phyloP scores from a whole-genome alignment of 2,797 vertebrate genomes.

The Sebastes vulpes region DNA sequence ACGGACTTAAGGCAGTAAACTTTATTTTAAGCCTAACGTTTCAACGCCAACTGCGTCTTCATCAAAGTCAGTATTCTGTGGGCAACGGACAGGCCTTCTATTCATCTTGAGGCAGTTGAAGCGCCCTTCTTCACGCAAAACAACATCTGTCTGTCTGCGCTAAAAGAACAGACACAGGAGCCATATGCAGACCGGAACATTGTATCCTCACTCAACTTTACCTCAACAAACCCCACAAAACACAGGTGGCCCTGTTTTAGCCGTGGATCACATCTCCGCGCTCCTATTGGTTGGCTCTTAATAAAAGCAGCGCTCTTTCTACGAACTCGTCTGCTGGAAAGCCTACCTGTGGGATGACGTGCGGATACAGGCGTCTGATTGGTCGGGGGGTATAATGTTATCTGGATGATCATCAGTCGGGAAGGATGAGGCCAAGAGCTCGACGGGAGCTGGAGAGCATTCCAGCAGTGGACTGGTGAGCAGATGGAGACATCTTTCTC shows the following conservation, averaged over 20 bases:
- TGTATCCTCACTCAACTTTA: constrained; percentile 35
- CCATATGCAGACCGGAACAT: neutral
- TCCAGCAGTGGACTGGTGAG: constrained; percentile 81
- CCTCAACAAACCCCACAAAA: constrained; percentile 55
- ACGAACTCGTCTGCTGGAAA: constrained; percentile 71
- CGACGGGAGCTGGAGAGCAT: constrained; percentile 54
- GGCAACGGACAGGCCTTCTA: too few relatives aligned
- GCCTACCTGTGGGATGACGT: constrained; percentile 86
- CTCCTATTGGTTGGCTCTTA: constrained; percentile 83
- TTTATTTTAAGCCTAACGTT: too few relatives aligned
- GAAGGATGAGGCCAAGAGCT: constrained; percentile 64
- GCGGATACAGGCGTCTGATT: constrained; percentile 82
- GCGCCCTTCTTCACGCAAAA: neutral
- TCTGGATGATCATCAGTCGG: constrained; percentile 89
- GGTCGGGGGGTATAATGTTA: constrained; percentile 80
- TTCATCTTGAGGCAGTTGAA: too few relatives aligned
- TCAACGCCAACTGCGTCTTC: too few relatives aligned
- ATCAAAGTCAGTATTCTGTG: too few relatives aligned
- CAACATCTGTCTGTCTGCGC: neutral
- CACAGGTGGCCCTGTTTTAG: constrained; percentile 44
- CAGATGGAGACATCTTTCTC: constrained; percentile 81
- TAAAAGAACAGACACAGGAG: neutral
- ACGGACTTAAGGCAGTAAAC: too few relatives aligned
- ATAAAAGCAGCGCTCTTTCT: constrained; percentile 84
- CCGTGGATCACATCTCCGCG: constrained; percentile 33